Conservation (phyloP, 2,113 vertebrate genomes). For the Myrmecobius fasciatus region DNA sequence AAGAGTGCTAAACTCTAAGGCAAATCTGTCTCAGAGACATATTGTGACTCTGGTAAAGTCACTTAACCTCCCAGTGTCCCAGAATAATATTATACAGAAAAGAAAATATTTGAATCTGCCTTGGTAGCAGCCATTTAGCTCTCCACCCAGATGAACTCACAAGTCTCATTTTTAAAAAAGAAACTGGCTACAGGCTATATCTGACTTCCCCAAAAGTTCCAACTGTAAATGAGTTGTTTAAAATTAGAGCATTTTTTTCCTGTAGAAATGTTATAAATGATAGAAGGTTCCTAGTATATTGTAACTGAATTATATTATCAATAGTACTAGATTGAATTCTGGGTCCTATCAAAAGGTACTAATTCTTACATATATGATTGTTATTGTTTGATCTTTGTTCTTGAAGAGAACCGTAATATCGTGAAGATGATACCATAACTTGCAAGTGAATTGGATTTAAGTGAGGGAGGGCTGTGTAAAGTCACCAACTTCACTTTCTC, state of each 20-base stretch:
- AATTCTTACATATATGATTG: background rate
- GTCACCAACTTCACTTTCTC: too few relatives aligned
- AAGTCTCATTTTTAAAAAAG: background rate
- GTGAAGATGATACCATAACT: too few relatives aligned
- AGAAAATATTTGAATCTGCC: background rate
- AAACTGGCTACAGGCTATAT: background rate
- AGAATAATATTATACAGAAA: background rate
- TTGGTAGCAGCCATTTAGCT: background rate
- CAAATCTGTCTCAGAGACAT: background rate
- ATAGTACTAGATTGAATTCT: background rate
- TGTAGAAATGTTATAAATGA: background rate
- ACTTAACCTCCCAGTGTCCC: background rate
- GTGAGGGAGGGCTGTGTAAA: too few relatives aligned
- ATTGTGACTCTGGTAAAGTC: background rate
- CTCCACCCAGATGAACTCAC: background rate
- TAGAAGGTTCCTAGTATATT: background rate
- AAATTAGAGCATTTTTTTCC: background rate
- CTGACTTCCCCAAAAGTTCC: background rate
- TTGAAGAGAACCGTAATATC: too few relatives aligned
- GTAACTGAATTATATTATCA: background rate
- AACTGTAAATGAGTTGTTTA: background rate
- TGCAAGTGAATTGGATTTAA: too few relatives aligned
- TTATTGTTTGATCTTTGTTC: too few relatives aligned
- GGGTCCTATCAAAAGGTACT: too few relatives aligned
- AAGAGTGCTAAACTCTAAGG: background rate